These are phyloP conservation scores for Phrynocephalus guinanensis DNA, from an alignment of 2,797 vertebrate genomes.

Conservation along the genomic window DNA sequence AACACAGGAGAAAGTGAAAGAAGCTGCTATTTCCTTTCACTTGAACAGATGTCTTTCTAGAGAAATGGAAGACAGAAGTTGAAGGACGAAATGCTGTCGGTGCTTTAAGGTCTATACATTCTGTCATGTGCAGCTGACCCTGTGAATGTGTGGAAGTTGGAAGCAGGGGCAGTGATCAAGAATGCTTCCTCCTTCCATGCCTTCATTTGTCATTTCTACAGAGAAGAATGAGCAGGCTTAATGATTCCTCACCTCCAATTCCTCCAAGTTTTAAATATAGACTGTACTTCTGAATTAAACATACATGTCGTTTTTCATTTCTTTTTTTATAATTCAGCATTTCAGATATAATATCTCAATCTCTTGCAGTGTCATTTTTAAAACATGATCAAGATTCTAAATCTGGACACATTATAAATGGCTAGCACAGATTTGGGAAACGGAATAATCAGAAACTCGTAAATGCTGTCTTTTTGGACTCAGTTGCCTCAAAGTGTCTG, in stretches of 20 bases:
- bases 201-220: not conserved
- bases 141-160: not conserved
- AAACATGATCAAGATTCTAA: slow-evolving; percentile 18
- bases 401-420: slow-evolving; percentile 27
- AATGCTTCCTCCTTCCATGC: not conserved
- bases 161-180: not conserved
- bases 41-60: too few species aligned
- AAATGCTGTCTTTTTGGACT: not conserved
- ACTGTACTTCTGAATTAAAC: slow-evolving; percentile 33
- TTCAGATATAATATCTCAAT: slow-evolving; percentile 1
- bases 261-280: slow-evolving; percentile 33
- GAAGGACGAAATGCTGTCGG: not conserved
- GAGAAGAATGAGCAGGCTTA: not conserved
- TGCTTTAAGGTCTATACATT: not conserved
- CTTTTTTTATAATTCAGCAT: slow-evolving; percentile 9
- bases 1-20: too few species aligned
- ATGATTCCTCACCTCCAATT: not conserved
- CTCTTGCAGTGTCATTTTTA: not conserved
- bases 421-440: not conserved
- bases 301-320: slow-evolving; percentile 24
- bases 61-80: not conserved
- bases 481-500: not conserved
- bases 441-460: not conserved
- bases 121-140: not conserved
- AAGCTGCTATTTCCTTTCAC: too few species aligned